Base-by-base conservation (phyloP, 1,140 invertebrate species). In the Eumaeus atala region DNA sequence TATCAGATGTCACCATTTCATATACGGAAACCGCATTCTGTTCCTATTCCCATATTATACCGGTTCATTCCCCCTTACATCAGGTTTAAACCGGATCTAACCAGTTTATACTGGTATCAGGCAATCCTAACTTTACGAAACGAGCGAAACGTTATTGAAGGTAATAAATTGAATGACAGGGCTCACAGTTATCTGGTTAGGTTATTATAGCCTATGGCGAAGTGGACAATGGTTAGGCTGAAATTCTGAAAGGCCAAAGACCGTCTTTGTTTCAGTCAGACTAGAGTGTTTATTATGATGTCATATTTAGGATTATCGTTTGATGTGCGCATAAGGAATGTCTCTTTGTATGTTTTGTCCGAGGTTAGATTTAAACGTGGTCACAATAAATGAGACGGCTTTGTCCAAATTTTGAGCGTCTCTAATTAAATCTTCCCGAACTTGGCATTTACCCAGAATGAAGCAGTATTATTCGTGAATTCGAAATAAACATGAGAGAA, bases 11-110 rank as follows among this genome's bases (percentile, higher is more conserved):
- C 76, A 74, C 71, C 66, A 65, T 76, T 61, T 75, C 68, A 72
- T 77, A 76, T 70, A 72, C 67, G 70, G 65, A 80, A 77, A 81
- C 77, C 77, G 55, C 76, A 81, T 73, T 77, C 76, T 77, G 66
- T 60, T 76, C 63, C 77, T 75, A 78, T 73, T 70, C 67, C 63
- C 69, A 72, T 77, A 77, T 77, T 78, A 74, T 71, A 76, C 73
- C 73, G 66, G 73, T 71, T 70, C 66, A 79, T 72, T 78, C 75
- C 77, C n/a, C 77, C 71, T 80, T 78, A 74, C 75, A 80, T 77
- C 73, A 70, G 72, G 74, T 72, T 78, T 66, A 59, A 70, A 72
- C 66, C 58, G 67, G 76, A 72, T 72, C 38, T 58, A 62, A 59
- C 77, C 77, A 74, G 67, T 66, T 68, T 71, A 72, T 66, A 61